Base-by-base conservation (phyloP, 1,140 invertebrate genomes). In the Caenorhabditis remanei region DNA sequence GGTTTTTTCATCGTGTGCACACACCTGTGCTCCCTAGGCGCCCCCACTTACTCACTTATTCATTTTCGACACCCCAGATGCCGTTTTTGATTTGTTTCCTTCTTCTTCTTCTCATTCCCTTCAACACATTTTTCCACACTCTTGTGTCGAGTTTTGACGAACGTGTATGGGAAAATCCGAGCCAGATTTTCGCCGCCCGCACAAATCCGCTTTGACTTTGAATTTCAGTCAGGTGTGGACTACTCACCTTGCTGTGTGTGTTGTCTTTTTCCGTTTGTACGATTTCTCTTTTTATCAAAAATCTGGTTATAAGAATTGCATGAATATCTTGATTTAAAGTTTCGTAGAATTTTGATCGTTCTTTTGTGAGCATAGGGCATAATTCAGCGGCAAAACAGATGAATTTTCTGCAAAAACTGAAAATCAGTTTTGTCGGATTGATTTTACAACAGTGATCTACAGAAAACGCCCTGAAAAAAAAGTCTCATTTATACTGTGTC, bases 21-120 rank as follows among this genome's bases (percentile, higher is more conserved):
- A 48, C 71, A 53, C 46, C 46, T 79, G 71, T 50, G 46, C 21
- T 71, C 9, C 9, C 24, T 19, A 11, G 8, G 46, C 71, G 7
- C 71, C 71, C 71, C 46, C 46, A 71, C 65, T 71, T 50, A 79
- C 71, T 79, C 71, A 79, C 71, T 79, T 79, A 79, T 79, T 79
- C 71, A 79, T 48, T 79, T 79, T 79, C 71, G 46, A 79, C 71
- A 79, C 71, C 61, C 21, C 71, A 79, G 71, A 79, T 79, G 71
- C 71, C 71, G 71, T 79, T 79, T 79, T 79, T 79, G 71, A 79
- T 79, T 79, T 79, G 71, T 79, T 79, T 79, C 46, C 21, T 24
- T n/a, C 46, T 79, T 50, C n/a, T n/a, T 24, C n/a, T 79, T 79
- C 65, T 71, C 21, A n/a, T 11, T 14, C 24, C n/a, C 16, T 71